Conservation (phyloP, 2,888 invertebrate species). For the Euplexia lucipara region DNA sequence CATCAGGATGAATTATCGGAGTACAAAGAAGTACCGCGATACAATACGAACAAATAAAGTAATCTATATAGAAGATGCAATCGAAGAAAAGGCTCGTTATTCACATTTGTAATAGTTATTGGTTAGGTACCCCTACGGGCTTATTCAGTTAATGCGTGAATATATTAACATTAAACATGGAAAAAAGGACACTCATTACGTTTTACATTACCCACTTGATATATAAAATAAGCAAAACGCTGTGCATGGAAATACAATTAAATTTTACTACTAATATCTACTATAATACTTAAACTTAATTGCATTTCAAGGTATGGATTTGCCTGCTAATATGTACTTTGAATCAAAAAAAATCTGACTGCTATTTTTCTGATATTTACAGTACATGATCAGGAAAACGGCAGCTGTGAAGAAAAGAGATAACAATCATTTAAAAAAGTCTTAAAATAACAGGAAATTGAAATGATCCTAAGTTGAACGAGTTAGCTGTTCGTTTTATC, state of each 20-base stretch:
- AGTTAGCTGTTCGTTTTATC: slow-evolving; percentile 35
- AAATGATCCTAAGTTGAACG: slow-evolving; percentile 30
- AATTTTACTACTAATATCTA: slow-evolving; percentile 48
- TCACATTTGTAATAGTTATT: slow-evolving; percentile 59
- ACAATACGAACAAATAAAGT: slow-evolving; percentile 69
- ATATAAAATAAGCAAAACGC: slow-evolving; percentile 29
- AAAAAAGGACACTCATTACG: slow-evolving; percentile 27
- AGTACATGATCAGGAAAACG: slow-evolving; percentile 26
- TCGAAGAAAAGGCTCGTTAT: slow-evolving; percentile 64
- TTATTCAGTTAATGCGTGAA: slow-evolving; percentile 61
- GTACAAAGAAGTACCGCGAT: slow-evolving; percentile 59
- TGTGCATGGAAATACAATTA: slow-evolving; percentile 59
- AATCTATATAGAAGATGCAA: slow-evolving; percentile 66
- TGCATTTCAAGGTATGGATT: slow-evolving; percentile 45
- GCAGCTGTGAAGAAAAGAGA: slow-evolving; percentile 24
- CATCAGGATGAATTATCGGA: slow-evolving; percentile 67
- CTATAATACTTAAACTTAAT: slow-evolving; percentile 37
- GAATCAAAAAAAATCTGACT: slow-evolving; percentile 58
- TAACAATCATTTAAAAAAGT: too few species aligned
- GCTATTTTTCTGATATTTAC: too few species aligned
- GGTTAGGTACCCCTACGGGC: slow-evolving; percentile 25
- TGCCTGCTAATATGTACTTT: slow-evolving; percentile 66
- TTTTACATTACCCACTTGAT: too few species aligned
- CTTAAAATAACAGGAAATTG: slow-evolving; percentile 13
- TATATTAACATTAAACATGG: slow-evolving; percentile 57